These are phyloP conservation scores for Amyelois transitella DNA, from an alignment of 1,140 invertebrate genomes.

Conservation along the genomic window DNA sequence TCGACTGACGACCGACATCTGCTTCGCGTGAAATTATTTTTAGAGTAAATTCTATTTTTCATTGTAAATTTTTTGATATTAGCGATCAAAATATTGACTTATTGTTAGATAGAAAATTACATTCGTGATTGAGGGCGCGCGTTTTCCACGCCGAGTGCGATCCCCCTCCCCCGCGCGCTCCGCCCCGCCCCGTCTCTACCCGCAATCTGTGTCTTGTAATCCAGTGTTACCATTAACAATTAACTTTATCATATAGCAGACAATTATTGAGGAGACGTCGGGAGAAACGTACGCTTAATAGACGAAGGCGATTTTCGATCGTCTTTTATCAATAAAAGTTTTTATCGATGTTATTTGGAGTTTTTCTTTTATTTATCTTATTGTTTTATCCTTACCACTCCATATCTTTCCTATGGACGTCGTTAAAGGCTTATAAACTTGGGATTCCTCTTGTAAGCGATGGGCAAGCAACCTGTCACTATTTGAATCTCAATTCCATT, in stretches of 20 bases:
- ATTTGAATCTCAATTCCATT: too few species aligned
- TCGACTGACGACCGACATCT: slow-evolving; percentile 57
- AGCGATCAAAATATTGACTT: slow-evolving; percentile 62
- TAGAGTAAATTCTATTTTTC: slow-evolving; percentile 73
- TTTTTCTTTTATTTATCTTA: slow-evolving; percentile 13
- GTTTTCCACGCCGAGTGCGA: slow-evolving; percentile 48
- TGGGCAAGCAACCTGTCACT: too few species aligned
- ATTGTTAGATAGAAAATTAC: slow-evolving; percentile 71
- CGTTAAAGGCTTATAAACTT: too few species aligned
- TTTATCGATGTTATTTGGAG: slow-evolving; percentile 66
- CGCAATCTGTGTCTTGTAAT: slow-evolving; percentile 65
- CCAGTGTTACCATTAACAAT: slow-evolving; percentile 61
- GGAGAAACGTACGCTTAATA: slow-evolving; percentile 71
- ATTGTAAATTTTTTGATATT: slow-evolving; percentile 72
- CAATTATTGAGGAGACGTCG: slow-evolving; percentile 46
- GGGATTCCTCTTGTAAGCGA: too few species aligned
- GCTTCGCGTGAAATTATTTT: slow-evolving; percentile 59
- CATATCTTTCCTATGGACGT: too few species aligned
- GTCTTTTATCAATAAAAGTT: slow-evolving; percentile 68
- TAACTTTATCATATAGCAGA: slow-evolving; percentile 64
- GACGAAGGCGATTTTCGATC: slow-evolving; percentile 46
- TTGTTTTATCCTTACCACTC: neutral
- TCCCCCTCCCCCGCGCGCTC: slow-evolving; percentile 45
- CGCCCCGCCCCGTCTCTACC: slow-evolving; percentile 44
- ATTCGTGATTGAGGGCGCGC: slow-evolving; percentile 59